Conservation (phyloP, 2,797 vertebrate genomes). For the Cygnus olor region DNA sequence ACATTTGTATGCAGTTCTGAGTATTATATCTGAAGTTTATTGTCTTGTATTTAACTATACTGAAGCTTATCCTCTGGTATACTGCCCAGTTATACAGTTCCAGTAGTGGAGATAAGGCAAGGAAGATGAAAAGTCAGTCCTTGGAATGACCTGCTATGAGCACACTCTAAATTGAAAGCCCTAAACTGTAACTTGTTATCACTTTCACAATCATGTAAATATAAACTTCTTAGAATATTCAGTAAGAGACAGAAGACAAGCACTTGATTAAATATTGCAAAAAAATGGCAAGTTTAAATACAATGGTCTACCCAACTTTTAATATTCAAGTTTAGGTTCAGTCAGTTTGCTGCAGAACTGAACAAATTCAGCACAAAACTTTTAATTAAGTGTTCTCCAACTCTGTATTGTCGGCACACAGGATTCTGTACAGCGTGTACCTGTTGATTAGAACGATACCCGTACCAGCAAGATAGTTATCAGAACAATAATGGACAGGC, state of each 20-base stretch:
- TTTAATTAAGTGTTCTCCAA: constrained; percentile 34
- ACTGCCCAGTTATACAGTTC: background rate
- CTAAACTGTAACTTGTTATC: constrained; percentile 22
- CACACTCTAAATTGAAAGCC: background rate
- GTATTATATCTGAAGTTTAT: background rate
- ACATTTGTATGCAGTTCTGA: background rate
- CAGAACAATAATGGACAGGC: constrained; percentile 14
- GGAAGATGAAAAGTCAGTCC: background rate
- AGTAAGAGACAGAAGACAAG: background rate
- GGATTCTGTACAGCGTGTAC: background rate
- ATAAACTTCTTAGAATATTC: constrained; percentile 11
- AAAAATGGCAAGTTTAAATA: background rate
- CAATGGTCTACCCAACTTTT: background rate
- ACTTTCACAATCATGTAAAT: background rate
- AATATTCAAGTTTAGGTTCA: constrained; percentile 14
- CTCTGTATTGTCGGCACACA: background rate
- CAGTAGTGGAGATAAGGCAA: background rate
- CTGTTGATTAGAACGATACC: background rate
- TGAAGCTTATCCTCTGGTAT: background rate
- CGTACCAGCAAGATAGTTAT: constrained; percentile 10
- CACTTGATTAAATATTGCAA: background rate
- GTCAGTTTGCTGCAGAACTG: background rate
- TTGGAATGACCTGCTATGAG: constrained; percentile 17
- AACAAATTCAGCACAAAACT: constrained; percentile 26
- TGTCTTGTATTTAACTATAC: background rate